phyloP scores from a whole-genome alignment of 2,113 vertebrate species.

The Myiopsitta monachus region DNA sequence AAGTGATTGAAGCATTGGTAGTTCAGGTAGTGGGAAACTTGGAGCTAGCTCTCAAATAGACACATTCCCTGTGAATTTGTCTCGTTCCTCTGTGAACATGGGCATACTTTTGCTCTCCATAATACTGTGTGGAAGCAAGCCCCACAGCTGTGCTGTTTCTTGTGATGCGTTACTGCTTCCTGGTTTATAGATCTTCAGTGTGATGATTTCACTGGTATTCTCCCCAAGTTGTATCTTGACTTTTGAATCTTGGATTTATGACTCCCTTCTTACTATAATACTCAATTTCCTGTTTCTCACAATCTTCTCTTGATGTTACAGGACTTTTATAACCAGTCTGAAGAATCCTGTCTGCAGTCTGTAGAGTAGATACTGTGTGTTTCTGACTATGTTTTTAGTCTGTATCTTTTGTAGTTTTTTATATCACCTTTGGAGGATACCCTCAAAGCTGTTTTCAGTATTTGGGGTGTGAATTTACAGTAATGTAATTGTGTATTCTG shows the following conservation, averaged over 20 bases:
- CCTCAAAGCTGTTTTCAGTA: not conserved
- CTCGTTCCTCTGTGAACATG: not conserved
- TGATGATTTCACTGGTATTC: not conserved
- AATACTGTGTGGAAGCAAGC: not conserved
- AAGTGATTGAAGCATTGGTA: not conserved
- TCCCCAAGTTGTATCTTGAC: not conserved
- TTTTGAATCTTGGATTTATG: not conserved
- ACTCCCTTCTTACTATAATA: not conserved
- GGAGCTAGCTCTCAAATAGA: not conserved
- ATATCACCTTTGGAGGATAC: not conserved
- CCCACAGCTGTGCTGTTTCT: not conserved
- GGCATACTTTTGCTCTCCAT: not conserved
- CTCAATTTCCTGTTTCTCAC: not conserved
- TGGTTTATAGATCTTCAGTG: not conserved
- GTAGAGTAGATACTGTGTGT: not conserved
- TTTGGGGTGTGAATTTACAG: not conserved
- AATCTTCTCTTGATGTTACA: not conserved
- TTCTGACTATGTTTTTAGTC: not conserved
- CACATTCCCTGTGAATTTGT: not conserved
- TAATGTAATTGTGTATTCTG: not conserved
- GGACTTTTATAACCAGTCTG: not conserved
- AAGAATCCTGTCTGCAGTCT: not conserved
- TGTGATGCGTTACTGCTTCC: not conserved
- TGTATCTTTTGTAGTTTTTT: not conserved
- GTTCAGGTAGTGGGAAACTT: not conserved